Conservation (phyloP, 2,797 vertebrate genomes). For the Momotus momota region DNA sequence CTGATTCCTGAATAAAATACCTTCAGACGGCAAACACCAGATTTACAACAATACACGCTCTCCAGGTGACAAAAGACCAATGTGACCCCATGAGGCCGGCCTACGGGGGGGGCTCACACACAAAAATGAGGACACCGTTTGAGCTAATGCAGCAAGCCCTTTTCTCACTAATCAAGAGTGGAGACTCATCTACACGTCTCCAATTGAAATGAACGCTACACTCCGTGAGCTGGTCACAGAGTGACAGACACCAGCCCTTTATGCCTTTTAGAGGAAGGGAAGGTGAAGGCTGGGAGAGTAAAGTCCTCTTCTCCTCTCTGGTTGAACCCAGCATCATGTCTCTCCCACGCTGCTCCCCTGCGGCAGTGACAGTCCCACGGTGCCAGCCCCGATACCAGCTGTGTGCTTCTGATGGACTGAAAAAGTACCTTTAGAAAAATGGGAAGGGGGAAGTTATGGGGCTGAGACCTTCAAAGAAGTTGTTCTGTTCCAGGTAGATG, state of each 20-base stretch:
- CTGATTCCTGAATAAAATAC: not conserved
- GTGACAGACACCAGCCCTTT: not conserved
- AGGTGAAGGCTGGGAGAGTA: not conserved
- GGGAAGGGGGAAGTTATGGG: not conserved
- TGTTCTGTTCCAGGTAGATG: not conserved
- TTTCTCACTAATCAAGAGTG: not conserved
- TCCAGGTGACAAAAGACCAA: not conserved
- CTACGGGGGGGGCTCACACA: not conserved
- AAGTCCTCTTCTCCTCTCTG: not conserved
- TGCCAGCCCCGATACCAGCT: not conserved
- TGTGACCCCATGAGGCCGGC: fast-evolving
- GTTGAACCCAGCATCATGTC: not conserved
- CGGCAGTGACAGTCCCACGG: fast-evolving
- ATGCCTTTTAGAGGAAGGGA: not conserved
- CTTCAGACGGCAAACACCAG: not conserved
- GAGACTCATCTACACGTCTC: not conserved
- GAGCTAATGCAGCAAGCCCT: not conserved
- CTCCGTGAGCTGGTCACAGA: not conserved
- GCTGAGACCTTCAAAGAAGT: not conserved
- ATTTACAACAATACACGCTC: not conserved
- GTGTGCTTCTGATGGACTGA: not conserved
- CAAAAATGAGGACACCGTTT: not conserved
- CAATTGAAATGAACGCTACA: not conserved
- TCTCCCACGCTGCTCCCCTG: not conserved
- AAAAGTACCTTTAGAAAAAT: not conserved